Base-by-base conservation (phyloP, 2,113 vertebrate species). In the Coryphaenoides rupestris region DNA sequence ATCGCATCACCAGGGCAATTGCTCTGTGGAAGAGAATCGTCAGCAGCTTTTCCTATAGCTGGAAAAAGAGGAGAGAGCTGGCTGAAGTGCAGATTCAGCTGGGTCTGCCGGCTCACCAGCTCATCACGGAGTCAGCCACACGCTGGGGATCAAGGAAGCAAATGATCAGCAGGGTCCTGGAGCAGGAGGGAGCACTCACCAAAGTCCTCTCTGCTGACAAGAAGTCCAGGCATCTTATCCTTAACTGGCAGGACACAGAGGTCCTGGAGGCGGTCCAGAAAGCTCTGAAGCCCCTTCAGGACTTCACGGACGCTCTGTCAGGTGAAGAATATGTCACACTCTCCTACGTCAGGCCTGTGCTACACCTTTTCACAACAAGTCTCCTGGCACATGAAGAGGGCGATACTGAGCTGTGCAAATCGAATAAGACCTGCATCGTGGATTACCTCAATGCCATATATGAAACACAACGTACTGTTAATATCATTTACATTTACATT, bases 171-270 rank as follows among this genome's bases (percentile, higher is more conserved):
- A 71, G 65, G 10, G 50, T 71, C 23, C 64, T 71, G 53, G 62
- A 74, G 66, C 62, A 74, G 54, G 58, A 65, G 17, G 12, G 33
- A 19, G 62, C 52, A 7, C n/a, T 74, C 3, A 5, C 52, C 13
- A 68, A 68, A 68, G 71, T 73, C 56, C 50, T 75, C 28, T 75
- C 68, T 50, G 17, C 46, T 65, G 67, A 66, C 59, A 70, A 54
- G 19, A 75, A 63, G 19, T 47, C 67, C 54, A 70, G 68, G 28
- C 56, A 52, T 66, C 63, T 66, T 54, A 58, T 63, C 33, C 55
- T 7, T 70, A 70, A 28, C 2, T 66, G 63, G 57, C 66, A 74
- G 57, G 62, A 69, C 55, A 53, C 55, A 24, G 60, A 73, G 70
- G 60, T 73, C 59, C 60, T 72, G 40, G 63, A 72, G 59, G 58